Base-by-base conservation (phyloP, 2,888 invertebrate species). In the Drosophila flavopinicola region DNA sequence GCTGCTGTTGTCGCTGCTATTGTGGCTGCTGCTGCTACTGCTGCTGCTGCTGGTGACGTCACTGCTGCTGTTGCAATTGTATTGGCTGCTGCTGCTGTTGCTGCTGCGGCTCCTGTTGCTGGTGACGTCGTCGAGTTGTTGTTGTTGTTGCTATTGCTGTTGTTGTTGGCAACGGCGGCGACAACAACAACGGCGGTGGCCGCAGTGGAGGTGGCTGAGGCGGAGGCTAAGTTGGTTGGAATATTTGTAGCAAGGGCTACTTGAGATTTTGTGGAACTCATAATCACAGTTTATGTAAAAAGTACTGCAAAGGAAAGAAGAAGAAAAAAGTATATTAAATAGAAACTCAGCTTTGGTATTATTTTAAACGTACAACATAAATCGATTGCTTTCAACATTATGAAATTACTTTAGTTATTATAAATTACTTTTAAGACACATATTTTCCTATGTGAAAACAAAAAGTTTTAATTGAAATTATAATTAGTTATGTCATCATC, bases 221-320 rank as follows among this genome's bases (percentile, higher is more conserved):
- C 80, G 61, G 87, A 82, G 87, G 85, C 80, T 88, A 89, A 80
- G 79, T 85, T 82, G 80, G 87, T 89, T 88, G 90, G 87, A 88
- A 90, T 88, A 89, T 88, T 90, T 87, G 90, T 87, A 90, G 90
- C 90, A 75, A 90, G 88, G 76, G 90, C 91, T 85, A 91, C 88
- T 89, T 91, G 91, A 78, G 90, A 88, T 88, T 91, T 91, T 75
- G 88, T 90, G 87, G 91, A 91, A 90, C 91, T 91, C 91, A 91
- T 91, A 90, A 90, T 90, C 90, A 90, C 89, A 89, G 88, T 83
- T 88, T 85, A 85, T 80, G 73, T 88, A 82, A 78, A 77, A 82
- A 86, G 79, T 80, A 88, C 88, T 90, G 77, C 27, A 85, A 78
- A 47, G 38, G 48, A 70, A 38, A 33, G 5, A 20, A 3, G 0